These are phyloP conservation scores for Trissolcus japonicus DNA, from an alignment of 2,888 invertebrate genomes.

Conservation along the genomic window DNA sequence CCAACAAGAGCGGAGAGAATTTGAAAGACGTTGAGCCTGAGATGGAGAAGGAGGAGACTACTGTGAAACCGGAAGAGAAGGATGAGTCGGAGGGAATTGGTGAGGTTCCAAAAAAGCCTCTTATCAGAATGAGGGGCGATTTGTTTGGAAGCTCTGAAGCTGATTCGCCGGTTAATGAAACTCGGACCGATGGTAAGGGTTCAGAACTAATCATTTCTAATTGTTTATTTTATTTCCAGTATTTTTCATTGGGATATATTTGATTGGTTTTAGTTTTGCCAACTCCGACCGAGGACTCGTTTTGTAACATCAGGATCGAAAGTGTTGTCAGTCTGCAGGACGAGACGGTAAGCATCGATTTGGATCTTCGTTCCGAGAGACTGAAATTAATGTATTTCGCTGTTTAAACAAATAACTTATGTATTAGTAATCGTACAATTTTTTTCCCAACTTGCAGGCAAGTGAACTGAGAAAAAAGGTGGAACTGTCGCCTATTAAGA, in stretches of 20 bases:
- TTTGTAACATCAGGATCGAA: constrained; percentile 76
- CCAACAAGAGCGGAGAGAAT: constrained; percentile 60
- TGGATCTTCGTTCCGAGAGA: background rate
- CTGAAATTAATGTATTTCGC: constrained; percentile 4
- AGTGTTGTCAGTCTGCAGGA: constrained; percentile 79
- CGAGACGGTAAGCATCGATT: constrained; percentile 54
- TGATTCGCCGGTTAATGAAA: constrained; percentile 9
- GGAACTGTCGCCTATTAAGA: constrained; percentile 64
- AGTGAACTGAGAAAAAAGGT: constrained; percentile 69
- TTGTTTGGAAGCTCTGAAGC: constrained; percentile 20
- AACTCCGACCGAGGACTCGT: constrained; percentile 8
- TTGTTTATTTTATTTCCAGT: background rate
- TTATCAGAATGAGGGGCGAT: constrained; percentile 28
- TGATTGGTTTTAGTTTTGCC: too few relatives aligned
- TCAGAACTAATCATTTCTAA: background rate
- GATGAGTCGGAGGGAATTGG: background rate
- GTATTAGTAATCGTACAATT: too few relatives aligned
- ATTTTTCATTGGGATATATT: background rate
- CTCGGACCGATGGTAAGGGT: constrained; percentile 10
- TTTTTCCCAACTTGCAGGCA: constrained; percentile 56
- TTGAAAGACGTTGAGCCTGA: constrained; percentile 16
- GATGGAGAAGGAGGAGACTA: background rate
- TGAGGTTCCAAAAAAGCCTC: constrained; percentile 10
- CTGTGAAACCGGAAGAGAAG: background rate
- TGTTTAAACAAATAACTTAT: too few relatives aligned